Conservation (phyloP, 2,797 vertebrate genomes). For the Scleropages formosus region DNA sequence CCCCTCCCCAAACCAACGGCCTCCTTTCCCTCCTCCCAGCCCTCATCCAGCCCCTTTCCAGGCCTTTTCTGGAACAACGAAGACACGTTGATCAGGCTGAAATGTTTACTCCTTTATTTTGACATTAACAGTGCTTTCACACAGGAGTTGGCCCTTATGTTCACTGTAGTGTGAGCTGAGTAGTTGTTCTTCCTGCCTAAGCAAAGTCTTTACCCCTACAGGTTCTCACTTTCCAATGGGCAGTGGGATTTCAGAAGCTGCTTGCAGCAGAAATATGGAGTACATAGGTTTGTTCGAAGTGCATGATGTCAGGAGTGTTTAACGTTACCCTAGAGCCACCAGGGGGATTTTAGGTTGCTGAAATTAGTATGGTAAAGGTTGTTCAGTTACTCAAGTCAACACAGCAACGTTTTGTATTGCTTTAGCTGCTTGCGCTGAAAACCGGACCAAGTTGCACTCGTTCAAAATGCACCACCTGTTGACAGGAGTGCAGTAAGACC, state of each 20-base stretch:
- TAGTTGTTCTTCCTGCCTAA: background rate
- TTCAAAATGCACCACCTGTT: slow-evolving; percentile 29
- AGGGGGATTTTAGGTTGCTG: background rate
- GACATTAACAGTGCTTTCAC: background rate
- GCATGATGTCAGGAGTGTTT: background rate
- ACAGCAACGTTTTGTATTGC: background rate
- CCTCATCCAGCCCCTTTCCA: too few relatives aligned
- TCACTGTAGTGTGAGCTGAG: background rate
- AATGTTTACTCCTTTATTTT: too few relatives aligned
- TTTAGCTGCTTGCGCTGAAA: background rate
- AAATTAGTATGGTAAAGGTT: background rate
- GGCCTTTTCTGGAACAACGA: too few relatives aligned
- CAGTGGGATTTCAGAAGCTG: background rate
- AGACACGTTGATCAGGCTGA: too few relatives aligned
- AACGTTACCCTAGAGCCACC: background rate
- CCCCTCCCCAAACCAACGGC: too few relatives aligned
- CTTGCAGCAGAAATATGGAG: background rate
- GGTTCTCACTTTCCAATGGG: background rate
- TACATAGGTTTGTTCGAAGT: background rate
- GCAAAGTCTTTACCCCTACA: background rate
- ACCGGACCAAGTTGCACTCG: background rate
- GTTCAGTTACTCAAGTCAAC: background rate
- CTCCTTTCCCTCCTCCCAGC: too few relatives aligned
- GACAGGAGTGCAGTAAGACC: background rate
- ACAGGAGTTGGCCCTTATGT: background rate